phyloP scores from a whole-genome alignment of 1,140 invertebrate species.

The Batillaria attramentaria region DNA sequence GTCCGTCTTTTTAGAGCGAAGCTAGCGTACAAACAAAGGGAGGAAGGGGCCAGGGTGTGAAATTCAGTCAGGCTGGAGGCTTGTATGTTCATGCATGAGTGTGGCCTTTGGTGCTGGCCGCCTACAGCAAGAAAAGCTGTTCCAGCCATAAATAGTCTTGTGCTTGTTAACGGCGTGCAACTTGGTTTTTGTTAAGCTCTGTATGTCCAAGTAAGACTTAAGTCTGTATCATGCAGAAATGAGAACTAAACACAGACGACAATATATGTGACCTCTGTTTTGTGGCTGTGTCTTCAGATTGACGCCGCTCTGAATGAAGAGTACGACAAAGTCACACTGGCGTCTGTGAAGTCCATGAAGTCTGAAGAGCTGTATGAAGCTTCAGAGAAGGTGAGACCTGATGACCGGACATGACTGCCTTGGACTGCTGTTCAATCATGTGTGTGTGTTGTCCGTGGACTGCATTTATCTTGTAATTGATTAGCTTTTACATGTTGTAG shows the following conservation, averaged over 20 bases:
- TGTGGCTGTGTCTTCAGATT: conserved; percentile 46
- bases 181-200: not conserved
- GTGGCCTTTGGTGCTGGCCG: no score
- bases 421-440: not conserved
- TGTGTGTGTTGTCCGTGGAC: not conserved
- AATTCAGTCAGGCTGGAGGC: no score
- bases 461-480: not conserved
- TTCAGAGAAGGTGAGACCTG: conserved; percentile 47
- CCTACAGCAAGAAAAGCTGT: no score
- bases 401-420: not conserved
- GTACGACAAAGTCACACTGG: conserved; percentile 53
- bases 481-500: not conserved
- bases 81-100: no score
- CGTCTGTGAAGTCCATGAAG: conserved; percentile 56
- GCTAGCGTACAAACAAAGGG: no score
- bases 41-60: no score
- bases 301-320: conserved; percentile 53
- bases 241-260: not conserved
- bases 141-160: no score
- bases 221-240: not conserved
- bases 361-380: conserved; percentile 56
- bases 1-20: no score
- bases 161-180: not conserved
- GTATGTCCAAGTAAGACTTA: not conserved
- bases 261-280: not conserved